These are phyloP conservation scores for Emys orbicularis DNA, from an alignment of 2,797 vertebrate species.

Conservation along the genomic window DNA sequence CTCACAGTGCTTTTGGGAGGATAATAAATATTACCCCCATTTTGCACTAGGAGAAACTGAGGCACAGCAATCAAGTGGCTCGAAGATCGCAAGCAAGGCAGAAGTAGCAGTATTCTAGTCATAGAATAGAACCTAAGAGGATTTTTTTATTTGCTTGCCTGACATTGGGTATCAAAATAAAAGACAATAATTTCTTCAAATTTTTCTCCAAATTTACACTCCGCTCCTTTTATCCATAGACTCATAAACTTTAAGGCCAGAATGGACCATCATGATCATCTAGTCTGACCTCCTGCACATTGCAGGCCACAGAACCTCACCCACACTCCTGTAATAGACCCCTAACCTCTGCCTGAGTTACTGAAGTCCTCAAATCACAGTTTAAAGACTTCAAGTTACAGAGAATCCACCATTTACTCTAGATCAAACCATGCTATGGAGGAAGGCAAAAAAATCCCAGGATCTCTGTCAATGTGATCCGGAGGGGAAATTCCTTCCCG, in stretches of 20 bases:
- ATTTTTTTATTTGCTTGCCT: neutral
- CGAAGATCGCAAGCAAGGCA: too few species aligned
- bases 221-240: neutral
- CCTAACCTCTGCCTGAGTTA: neutral
- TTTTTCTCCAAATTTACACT: conserved; percentile 1
- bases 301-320: neutral
- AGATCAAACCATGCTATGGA: neutral
- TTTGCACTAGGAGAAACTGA: neutral
- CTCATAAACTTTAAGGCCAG: too few species aligned
- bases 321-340: neutral
- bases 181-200: neutral
- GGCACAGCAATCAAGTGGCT: neutral
- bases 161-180: neutral
- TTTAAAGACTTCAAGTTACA: neutral
- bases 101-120: too few species aligned
- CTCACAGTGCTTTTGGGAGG: conserved; percentile 10
- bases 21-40: conserved; percentile 24
- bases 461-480: neutral
- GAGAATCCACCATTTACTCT: neutral
- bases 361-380: neutral
- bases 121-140: neutral
- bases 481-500: neutral
- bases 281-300: neutral
- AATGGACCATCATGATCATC: neutral
- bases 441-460: neutral